Evolutionary conservation across 2,113 vertebrate species (phyloP), one percentile per base, ranked within the genome.

Genomic region (Furnarius figulus): DNA sequence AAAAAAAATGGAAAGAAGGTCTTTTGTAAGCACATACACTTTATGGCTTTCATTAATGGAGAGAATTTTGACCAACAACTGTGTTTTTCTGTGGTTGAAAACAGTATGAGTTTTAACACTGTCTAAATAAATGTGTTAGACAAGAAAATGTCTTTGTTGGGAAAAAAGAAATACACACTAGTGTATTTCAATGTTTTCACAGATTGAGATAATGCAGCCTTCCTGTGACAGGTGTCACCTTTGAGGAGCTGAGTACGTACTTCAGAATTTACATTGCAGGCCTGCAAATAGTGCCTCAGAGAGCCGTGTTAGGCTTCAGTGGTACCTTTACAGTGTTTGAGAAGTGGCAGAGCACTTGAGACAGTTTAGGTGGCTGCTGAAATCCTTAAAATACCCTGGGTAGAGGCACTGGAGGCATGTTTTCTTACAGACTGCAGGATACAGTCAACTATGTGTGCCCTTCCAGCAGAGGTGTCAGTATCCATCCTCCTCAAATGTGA

Each of bases 381-480:
- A 87, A 87, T 77, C 80, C 80, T 90, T 93, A 63, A 95, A 86
- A 78, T 84, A 44, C 56, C 24, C 50, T 10, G 18, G 25, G 30
- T 53, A 77, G 72, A 73, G 85, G 28, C 40, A 20, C n/a, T 39
- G 31, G 37, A 62, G 47, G n/a, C n/a, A 49, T 28, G 17, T 39
- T 84, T 92, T 53, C n/a, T 62, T 49, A 31, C 53, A 65, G 50
- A 40, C 63, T 21, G 5, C 19, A 37, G 24, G 47, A 72, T 7
- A 30, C 4, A 55, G 35, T 58, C 52, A 65, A 0, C 6, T 46
- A 2, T 20, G 37, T 0, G 0, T 33, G 17, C 8, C 11, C 14
- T 53, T 73, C 27, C 27, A 58, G 75, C 37, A 70, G 55, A 77
- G 46, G 12, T 56, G 42, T 14, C 52, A 71, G 19, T 14, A 4